Evolutionary conservation across 2,113 vertebrate genomes (phyloP).

Genomic region (Sinocyclocheilus anshuiensis): DNA sequence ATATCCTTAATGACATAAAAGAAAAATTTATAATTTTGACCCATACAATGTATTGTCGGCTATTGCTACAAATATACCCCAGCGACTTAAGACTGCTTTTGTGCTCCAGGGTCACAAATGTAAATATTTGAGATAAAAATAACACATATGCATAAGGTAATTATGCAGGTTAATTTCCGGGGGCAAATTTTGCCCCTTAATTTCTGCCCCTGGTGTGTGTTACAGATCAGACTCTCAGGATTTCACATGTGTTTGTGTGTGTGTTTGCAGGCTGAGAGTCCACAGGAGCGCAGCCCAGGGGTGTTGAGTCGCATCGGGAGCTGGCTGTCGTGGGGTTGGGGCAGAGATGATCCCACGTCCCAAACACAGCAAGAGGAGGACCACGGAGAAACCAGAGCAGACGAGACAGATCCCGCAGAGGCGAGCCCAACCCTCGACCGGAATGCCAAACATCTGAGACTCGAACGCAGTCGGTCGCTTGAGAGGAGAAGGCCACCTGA

Average conservation of each 20-base stretch:
- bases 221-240: not conserved
- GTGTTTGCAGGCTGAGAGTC: conserved; percentile 65
- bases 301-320: conserved; percentile 74
- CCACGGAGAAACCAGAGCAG: not conserved
- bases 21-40: too few relatives aligned
- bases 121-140: too few relatives aligned
- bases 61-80: too few relatives aligned
- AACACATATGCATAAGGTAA: too few relatives aligned
- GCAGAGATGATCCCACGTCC: conserved; percentile 54
- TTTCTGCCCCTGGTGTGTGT: not conserved
- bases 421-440: conserved; percentile 56
- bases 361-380: conserved; percentile 31
- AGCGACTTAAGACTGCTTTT: too few relatives aligned
- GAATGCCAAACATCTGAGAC: conserved; percentile 69
- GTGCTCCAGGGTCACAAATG: too few relatives aligned
- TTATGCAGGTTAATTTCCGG: too few relatives aligned
- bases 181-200: too few relatives aligned
- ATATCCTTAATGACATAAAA: too few relatives aligned
- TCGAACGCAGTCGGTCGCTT: conserved; percentile 38
- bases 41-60: too few relatives aligned
- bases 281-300: conserved; percentile 68
- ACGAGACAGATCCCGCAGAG: conserved; percentile 32
- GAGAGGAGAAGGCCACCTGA: conserved; percentile 19
- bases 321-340: conserved; percentile 70
- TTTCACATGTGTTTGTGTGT: not conserved